Conservation (phyloP, 2,888 invertebrate species). For the Bedellia somnulentella region DNA sequence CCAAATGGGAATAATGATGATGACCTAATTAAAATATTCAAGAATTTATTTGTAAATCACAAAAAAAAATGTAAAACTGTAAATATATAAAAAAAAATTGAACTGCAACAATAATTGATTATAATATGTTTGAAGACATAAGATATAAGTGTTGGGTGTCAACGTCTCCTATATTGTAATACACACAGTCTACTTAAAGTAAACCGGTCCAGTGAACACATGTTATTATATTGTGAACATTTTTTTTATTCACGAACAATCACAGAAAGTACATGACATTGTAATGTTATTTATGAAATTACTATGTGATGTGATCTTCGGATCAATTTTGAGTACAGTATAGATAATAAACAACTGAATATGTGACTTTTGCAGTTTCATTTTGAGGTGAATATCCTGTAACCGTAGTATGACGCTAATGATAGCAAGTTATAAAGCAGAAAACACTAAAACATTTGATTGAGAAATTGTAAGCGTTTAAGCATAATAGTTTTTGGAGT, state of each 20-base stretch:
- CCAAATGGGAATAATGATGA: conserved; percentile 58
- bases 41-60: conserved; percentile 63
- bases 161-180: conserved; percentile 23
- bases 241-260: conserved; percentile 58
- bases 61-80: conserved; percentile 62
- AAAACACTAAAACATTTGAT: too few species aligned
- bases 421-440: too few species aligned
- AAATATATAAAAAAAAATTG: conserved; percentile 60
- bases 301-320: conserved; percentile 74
- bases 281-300: conserved; percentile 65
- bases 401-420: too few species aligned
- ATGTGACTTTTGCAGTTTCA: conserved; percentile 56
- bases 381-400: too few species aligned
- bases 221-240: conserved; percentile 60
- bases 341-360: conserved; percentile 74
- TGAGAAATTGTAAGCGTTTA: too few species aligned
- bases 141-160: conserved; percentile 54
- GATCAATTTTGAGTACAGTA: conserved; percentile 76
- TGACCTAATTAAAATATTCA: conserved; percentile 61
- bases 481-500: too few species aligned
- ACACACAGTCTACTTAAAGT: conserved; percentile 47
- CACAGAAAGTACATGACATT: conserved; percentile 62
- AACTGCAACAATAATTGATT: conserved; percentile 59
- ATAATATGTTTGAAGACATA: conserved; percentile 51
- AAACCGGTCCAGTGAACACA: conserved; percentile 61